Conservation (phyloP, 2,113 vertebrate genomes). For the Lycaon pictus region DNA sequence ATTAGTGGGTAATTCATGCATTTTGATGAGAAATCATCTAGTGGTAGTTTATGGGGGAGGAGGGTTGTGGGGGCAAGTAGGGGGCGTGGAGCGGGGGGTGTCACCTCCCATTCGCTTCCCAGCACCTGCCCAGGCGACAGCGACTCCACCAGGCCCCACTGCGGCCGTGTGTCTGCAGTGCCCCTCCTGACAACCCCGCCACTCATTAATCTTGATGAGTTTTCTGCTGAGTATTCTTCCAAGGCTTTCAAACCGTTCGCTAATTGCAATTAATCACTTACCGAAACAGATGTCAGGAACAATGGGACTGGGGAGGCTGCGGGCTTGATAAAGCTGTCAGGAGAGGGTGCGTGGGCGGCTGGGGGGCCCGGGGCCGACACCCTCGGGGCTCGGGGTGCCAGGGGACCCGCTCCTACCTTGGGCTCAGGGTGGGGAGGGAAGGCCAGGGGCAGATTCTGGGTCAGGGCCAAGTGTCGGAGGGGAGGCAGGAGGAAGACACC, state of each 20-base stretch:
- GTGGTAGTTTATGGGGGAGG: slow-evolving; percentile 63
- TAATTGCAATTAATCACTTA: slow-evolving; percentile 99
- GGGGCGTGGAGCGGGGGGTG: not conserved
- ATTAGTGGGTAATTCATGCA: slow-evolving; percentile 85
- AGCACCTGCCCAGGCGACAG: slow-evolving; percentile 63
- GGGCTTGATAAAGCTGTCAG: slow-evolving; percentile 94
- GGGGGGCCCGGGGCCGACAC: slow-evolving; percentile 69
- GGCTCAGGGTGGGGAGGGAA: not conserved
- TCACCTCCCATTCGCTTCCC: not conserved
- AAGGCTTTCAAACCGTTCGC: slow-evolving; percentile 96
- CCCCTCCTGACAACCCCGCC: slow-evolving; percentile 91
- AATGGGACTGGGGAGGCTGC: slow-evolving; percentile 92
- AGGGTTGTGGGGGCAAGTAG: not conserved
- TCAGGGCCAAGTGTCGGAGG: not conserved
- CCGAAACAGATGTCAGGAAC: slow-evolving; percentile 99
- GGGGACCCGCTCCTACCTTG: slow-evolving; percentile 78
- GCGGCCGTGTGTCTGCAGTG: slow-evolving; percentile 66
- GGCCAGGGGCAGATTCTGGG: not conserved
- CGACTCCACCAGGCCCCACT: slow-evolving; percentile 44
- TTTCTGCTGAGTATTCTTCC: slow-evolving; percentile 97
- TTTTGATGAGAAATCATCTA: slow-evolving; percentile 82
- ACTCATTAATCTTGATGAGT: slow-evolving; percentile 98
- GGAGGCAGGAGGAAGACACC: not conserved
- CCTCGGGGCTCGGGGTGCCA: slow-evolving; percentile 74
- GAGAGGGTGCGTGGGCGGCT: slow-evolving; percentile 80